Evolutionary conservation across 2,888 invertebrate species (phyloP).

Genomic region (Dolichomitus sp.): DNA sequence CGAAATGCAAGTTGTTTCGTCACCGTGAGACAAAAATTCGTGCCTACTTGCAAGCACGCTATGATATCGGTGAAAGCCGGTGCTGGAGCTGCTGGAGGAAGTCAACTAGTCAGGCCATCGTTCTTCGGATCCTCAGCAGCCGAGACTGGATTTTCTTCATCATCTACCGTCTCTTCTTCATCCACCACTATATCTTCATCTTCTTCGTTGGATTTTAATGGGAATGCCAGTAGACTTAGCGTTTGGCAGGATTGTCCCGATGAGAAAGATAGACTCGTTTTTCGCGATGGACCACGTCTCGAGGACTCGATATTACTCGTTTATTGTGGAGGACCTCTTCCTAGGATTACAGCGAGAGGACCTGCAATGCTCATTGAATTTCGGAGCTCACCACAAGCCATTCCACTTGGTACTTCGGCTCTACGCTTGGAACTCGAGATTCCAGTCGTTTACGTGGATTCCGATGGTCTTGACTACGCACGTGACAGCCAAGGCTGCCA

Average conservation of each 20-base stretch:
- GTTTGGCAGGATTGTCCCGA: slow-evolving; percentile 95
- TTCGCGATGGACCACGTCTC: slow-evolving; percentile 94
- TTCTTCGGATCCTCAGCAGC: slow-evolving; percentile 38
- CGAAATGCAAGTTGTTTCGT: slow-evolving; percentile 97
- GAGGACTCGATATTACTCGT: slow-evolving; percentile 94
- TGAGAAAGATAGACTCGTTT: slow-evolving; percentile 93
- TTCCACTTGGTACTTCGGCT: slow-evolving; percentile 91
- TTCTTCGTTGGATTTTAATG: neutral
- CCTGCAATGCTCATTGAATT: slow-evolving; percentile 96
- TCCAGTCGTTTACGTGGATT: slow-evolving; percentile 95
- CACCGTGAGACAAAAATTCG: slow-evolving; percentile 93
- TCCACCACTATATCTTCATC: slow-evolving; percentile 8
- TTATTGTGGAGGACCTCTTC: slow-evolving; percentile 96
- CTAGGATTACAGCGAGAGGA: slow-evolving; percentile 91
- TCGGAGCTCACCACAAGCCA: slow-evolving; percentile 94
- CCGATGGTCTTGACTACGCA: slow-evolving; percentile 94
- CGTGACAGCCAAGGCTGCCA: slow-evolving; percentile 86
- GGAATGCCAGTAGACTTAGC: slow-evolving; percentile 86
- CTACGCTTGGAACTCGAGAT: slow-evolving; percentile 94
- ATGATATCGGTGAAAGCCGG: slow-evolving; percentile 92
- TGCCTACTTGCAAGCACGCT: slow-evolving; percentile 96
- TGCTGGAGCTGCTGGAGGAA: slow-evolving; percentile 61
- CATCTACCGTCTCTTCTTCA: slow-evolving; percentile 16
- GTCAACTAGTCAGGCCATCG: slow-evolving; percentile 26
- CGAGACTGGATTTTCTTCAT: slow-evolving; percentile 8